phyloP scores from a whole-genome alignment of 1,140 invertebrate species.

The Tetramorium alpestre region DNA sequence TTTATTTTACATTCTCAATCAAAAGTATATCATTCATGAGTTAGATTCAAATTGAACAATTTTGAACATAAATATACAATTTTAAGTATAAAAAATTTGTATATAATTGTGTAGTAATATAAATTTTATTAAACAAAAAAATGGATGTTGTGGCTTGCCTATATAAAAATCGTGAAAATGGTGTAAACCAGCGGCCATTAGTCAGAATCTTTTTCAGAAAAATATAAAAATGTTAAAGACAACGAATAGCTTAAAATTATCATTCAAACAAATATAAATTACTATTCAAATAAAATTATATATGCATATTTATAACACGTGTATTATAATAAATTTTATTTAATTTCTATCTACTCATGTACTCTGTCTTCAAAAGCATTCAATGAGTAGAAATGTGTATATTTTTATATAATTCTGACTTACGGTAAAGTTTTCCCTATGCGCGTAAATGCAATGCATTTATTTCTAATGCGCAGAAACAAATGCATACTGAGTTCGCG shows the following conservation, averaged over 20 bases:
- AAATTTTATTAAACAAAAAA: conserved; percentile 3
- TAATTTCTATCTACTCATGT: not conserved
- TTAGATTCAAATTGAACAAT: not conserved
- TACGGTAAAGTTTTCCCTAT: conserved; percentile 50
- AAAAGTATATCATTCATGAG: not conserved
- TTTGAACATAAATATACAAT: not conserved
- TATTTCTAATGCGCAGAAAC: conserved; percentile 81
- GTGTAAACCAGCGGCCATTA: conserved; percentile 57
- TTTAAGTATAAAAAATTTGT: not conserved
- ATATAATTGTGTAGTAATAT: not conserved
- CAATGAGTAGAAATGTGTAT: not conserved
- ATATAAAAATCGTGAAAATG: conserved; percentile 39
- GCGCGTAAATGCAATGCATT: conserved; percentile 64
- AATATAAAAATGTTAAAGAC: not conserved
- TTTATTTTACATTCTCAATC: conserved; percentile 52
- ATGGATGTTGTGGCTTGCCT: conserved; percentile 63
- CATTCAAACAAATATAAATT: not conserved
- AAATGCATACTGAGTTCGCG: conserved; percentile 67
- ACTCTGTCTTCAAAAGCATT: not conserved
- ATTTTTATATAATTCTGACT: conserved; percentile 61
- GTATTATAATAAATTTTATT: not conserved
- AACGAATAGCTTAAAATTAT: not conserved
- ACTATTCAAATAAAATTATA: not conserved
- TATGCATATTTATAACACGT: not conserved
- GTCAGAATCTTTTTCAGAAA: conserved; percentile 61